Percentiles rank a stretch among this genome's conserved stretches.
These are phyloP conservation scores for Tiphia femorata DNA, from an alignment of 2,888 invertebrate species.

Conservation along the genomic window DNA sequence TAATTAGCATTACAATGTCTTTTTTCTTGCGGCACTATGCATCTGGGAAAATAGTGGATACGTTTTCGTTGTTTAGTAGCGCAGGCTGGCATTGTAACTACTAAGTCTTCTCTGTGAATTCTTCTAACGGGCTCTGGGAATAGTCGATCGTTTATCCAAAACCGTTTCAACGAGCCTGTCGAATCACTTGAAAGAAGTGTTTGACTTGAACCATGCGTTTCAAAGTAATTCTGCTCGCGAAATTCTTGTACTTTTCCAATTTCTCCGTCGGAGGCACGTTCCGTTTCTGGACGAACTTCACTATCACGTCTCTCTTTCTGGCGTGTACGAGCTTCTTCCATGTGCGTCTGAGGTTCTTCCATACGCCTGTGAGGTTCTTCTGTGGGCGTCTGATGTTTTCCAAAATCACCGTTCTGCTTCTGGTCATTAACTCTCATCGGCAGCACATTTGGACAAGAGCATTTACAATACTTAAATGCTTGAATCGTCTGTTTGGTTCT, in stretches of 20 bases:
- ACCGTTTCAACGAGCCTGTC: constrained; percentile 71
- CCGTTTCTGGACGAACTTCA: background rate
- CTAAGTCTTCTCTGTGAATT: constrained; percentile 44
- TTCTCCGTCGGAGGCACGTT: constrained; percentile 12
- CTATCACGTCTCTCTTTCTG: background rate
- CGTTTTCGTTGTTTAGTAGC: constrained; percentile 49
- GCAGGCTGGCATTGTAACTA: constrained; percentile 54
- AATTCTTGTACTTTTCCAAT: constrained; percentile 66
- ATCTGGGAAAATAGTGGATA: constrained; percentile 59
- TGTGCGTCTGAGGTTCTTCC: background rate
- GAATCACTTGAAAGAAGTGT: constrained; percentile 45
- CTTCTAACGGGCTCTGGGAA: constrained; percentile 71
- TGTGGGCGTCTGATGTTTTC: background rate
- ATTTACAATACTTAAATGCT: background rate
- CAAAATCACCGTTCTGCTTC: background rate
- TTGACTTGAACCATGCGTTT: constrained; percentile 72
- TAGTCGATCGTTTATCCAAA: constrained; percentile 72
- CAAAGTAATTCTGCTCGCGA: constrained; percentile 74
- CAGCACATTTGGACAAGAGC: no score
- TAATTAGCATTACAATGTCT: constrained; percentile 21
- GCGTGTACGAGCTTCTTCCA: background rate
- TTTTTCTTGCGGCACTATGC: constrained; percentile 52
- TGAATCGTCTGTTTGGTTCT: background rate
- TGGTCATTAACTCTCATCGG: background rate
- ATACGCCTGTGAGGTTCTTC: background rate